Evolutionary conservation across 2,113 vertebrate species (phyloP).

Genomic region (Clarias magur): DNA sequence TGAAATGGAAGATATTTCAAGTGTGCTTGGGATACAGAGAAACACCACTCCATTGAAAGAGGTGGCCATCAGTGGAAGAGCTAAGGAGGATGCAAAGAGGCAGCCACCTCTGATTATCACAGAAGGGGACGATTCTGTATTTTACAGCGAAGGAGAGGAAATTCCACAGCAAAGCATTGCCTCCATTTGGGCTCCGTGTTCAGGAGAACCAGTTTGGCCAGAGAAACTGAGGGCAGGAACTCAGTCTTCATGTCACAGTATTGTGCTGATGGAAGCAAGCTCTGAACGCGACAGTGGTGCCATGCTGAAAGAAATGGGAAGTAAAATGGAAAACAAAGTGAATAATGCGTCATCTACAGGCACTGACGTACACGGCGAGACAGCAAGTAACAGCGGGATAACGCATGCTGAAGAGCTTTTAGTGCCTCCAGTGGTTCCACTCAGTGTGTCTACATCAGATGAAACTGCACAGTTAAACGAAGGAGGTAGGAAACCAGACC

Average conservation of each 20-base stretch:
- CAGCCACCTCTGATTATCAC: conserved; percentile 45
- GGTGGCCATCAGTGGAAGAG: conserved; percentile 60
- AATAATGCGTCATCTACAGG: conserved; percentile 12
- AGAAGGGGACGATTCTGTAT: conserved; percentile 71
- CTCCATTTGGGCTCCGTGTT: background rate
- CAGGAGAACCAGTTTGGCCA: background rate
- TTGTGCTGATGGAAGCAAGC: background rate
- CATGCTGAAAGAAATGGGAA: background rate
- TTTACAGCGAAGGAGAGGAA: conserved; percentile 65
- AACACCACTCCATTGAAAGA: conserved; percentile 48
- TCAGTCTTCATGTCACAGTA: conserved; percentile 2
- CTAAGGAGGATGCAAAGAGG: conserved; percentile 47
- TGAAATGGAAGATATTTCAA: conserved; percentile 38
- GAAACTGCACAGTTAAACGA: background rate
- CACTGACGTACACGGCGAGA: background rate
- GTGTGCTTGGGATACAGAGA: conserved; percentile 62
- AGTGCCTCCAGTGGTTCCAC: background rate
- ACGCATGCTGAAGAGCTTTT: conserved; percentile 13
- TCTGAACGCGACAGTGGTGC: background rate
- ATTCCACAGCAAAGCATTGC: conserved; percentile 22
- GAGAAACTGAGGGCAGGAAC: conserved; percentile 5
- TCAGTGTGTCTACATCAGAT: background rate
- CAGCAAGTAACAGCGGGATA: background rate
- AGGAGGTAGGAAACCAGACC: conserved; percentile 16
- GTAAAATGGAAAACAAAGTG: background rate